Percentiles rank a stretch among this genome's conserved stretches.
Conservation (phyloP, 2,797 vertebrate genomes). For the Sparidentex hasta region DNA sequence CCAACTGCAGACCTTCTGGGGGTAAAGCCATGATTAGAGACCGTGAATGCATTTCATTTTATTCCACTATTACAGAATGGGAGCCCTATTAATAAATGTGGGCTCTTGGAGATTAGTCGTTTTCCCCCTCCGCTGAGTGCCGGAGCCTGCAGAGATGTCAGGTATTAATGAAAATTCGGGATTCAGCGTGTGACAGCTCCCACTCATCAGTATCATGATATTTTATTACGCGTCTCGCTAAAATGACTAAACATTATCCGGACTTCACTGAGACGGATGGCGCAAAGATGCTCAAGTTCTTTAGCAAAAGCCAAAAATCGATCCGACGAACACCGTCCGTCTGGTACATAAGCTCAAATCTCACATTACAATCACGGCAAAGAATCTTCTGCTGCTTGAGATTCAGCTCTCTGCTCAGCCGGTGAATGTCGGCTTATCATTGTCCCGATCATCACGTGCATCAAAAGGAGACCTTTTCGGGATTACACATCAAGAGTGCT, state of each 20-base stretch:
- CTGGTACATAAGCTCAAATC: neutral
- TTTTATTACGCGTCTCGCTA: conserved; percentile 27
- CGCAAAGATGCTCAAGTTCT: conserved; percentile 3
- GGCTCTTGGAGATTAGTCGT: conserved; percentile 68
- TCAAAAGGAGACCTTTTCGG: conserved; percentile 38
- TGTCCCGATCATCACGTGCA: conserved; percentile 29
- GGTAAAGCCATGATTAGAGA: conserved; percentile 64
- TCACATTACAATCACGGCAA: conserved; percentile 35
- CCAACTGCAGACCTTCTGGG: conserved; percentile 64
- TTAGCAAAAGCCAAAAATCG: conserved; percentile 20
- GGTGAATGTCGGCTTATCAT: conserved; percentile 50
- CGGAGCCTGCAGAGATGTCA: conserved; percentile 34
- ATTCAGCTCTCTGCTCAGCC: conserved; percentile 46
- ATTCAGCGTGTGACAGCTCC: conserved; percentile 32
- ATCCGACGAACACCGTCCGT: neutral
- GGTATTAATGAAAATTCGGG: conserved; percentile 58
- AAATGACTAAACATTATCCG: conserved; percentile 13
- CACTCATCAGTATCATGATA: conserved; percentile 15
- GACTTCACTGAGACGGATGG: neutral
- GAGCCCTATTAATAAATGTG: conserved; percentile 73
- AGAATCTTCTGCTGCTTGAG: conserved; percentile 43
- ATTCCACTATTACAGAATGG: conserved; percentile 62
- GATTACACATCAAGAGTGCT: conserved; percentile 36
- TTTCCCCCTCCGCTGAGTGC: conserved; percentile 38
- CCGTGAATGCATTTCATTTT: conserved; percentile 56